These are phyloP conservation scores for Periplaneta americana DNA, from an alignment of 1,140 invertebrate genomes.

Conservation along the genomic window DNA sequence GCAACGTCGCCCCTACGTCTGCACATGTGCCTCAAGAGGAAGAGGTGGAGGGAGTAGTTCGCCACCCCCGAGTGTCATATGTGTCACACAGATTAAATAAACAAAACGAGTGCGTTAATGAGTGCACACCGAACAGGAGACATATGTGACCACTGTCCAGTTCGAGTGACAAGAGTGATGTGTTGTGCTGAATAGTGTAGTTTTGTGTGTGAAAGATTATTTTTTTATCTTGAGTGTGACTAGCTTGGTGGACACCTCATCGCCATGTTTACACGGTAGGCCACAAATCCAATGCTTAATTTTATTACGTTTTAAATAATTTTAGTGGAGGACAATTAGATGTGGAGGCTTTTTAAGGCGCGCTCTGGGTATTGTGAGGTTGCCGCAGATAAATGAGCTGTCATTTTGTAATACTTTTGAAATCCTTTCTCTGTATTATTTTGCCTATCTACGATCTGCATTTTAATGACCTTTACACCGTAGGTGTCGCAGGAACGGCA, in stretches of 20 bases:
- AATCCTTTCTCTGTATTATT: not conserved
- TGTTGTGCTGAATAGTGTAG: not conserved
- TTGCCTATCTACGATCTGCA: not conserved
- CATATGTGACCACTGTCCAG: not conserved
- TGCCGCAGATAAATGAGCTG: not conserved
- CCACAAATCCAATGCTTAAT: not conserved
- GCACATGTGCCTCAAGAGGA: not conserved
- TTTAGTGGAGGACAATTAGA: too few relatives aligned
- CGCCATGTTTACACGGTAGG: not conserved
- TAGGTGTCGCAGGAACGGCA: not conserved
- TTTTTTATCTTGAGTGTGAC: not conserved
- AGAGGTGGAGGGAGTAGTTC: not conserved
- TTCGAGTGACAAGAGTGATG: not conserved
- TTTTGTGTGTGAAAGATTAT: not conserved
- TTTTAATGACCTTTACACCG: not conserved
- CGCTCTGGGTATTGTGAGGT: too few relatives aligned
- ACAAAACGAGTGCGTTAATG: not conserved
- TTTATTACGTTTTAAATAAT: not conserved
- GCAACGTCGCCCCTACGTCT: not conserved
- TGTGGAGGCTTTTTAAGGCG: too few relatives aligned
- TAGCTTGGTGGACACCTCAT: not conserved
- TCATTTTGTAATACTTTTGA: not conserved
- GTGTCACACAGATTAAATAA: not conserved
- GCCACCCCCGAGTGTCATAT: not conserved
- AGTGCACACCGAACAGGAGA: not conserved